These are phyloP conservation scores for Xestobium rufovillosum DNA, from an alignment of 2,888 invertebrate genomes.

Conservation along the genomic window DNA sequence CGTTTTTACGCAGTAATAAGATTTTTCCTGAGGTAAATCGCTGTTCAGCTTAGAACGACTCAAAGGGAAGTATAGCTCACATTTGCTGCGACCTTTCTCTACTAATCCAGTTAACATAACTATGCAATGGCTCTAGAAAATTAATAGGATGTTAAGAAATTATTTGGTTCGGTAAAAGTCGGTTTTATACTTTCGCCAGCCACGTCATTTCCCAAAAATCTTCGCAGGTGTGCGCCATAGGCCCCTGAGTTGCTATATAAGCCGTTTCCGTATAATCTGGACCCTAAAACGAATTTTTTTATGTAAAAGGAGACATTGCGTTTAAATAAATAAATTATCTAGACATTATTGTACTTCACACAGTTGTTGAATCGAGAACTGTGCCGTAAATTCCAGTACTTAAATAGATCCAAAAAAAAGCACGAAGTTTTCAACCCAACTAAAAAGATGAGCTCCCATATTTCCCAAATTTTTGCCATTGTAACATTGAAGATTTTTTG, in stretches of 20 bases:
- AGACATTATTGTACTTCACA: too few relatives aligned
- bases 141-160: slow-evolving; percentile 7
- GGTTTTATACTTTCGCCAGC: slow-evolving; percentile 35
- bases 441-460: too few relatives aligned
- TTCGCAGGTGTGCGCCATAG: slow-evolving; percentile 77
- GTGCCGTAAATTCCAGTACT: too few relatives aligned
- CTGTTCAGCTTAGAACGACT: slow-evolving; percentile 30
- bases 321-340: too few relatives aligned
- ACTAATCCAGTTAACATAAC: slow-evolving; percentile 88
- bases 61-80: slow-evolving; percentile 79
- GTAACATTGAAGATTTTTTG: too few relatives aligned
- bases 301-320: slow-evolving; percentile 15
- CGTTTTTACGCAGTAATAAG: slow-evolving; percentile 37
- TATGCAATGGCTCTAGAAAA: slow-evolving; percentile 47
- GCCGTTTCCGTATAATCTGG: slow-evolving; percentile 80
- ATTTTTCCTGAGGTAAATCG: slow-evolving; percentile 24
- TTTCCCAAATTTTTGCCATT: too few relatives aligned
- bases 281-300: slow-evolving; percentile 71
- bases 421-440: too few relatives aligned
- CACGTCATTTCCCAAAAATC: slow-evolving; percentile 88
- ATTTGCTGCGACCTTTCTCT: slow-evolving; percentile 78
- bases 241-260: slow-evolving; percentile 91
- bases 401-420: too few relatives aligned
- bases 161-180: slow-evolving; percentile 7
- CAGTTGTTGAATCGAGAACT: too few relatives aligned